Evolutionary conservation across 2,797 vertebrate species (phyloP), one percentile per base, ranked within the genome.

Genomic region (Chiroxiphia lanceolata): DNA sequence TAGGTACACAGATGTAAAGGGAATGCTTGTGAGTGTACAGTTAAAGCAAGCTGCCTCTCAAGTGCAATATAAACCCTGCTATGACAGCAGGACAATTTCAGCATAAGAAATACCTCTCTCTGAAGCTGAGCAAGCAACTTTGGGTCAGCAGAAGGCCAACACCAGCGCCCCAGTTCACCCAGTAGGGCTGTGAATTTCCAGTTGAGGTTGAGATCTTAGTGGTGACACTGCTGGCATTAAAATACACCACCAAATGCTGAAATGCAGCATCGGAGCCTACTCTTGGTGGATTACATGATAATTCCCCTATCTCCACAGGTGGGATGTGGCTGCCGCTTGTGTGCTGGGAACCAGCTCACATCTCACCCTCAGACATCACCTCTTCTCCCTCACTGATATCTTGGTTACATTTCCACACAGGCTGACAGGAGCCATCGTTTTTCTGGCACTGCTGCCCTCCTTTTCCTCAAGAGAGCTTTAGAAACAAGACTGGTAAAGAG

Each of bases 281-380:
- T 74, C 34, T 68, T 42, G 26, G 22, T 23, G 13, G 22, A 78
- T n/a, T 70, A 22, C 13, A 47, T 16, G 3, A 42, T 38, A 87
- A 68, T 18, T 13, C 17, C 34, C 19, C 0, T 4, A 5, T 11
- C 12, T 23, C 8, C 2, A 2, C 9, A 8, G 31, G 36, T 23
- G 54, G 54, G 6, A 25, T 6, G 47, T 4, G 4, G 36, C 51
- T 79, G 15, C 18, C 1, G 1, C 27, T 56, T 68, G 40, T 4
- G 9, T 11, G 9, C 42, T 1, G 2, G 31, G 44, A 56, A 34
- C 18, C 14, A 25, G 54, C 47, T 76, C 64, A 26, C 44, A 27
- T 26, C 45, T 61, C 14, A 2, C 9, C 47, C 64, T 86, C 72
- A 45, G 54, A 51, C 34, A 65, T 13, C 27, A 59, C 31, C n/a